Base-by-base conservation (phyloP, 2,888 invertebrate genomes). In the Drosophila mercatorum region DNA sequence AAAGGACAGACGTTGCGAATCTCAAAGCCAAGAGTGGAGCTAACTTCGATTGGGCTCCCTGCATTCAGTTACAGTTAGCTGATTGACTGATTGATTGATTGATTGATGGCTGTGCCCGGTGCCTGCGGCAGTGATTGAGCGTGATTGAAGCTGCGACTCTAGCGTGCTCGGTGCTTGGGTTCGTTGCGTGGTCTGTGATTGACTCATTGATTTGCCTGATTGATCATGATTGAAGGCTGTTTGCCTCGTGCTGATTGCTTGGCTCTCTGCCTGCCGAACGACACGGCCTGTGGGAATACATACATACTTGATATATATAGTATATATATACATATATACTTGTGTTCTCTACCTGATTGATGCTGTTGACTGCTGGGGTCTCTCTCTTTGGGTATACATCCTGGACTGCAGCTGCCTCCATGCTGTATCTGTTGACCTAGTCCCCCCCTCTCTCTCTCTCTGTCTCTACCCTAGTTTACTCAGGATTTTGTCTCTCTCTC, bases 231-330 rank as follows among this genome's bases (percentile, higher is more conserved):
- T 31, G 28, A 26, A 28, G 14, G 14, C 14, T 14, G 22, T 14
- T 17, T 17, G 6, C n/a, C 17, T 17, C 34, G 3, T 17, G 34
- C 6, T 52, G 4, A 3, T 53, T 53, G 52, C 7, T 53, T 53
- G 52, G 38, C 52, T 53, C 38, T 53, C 2, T 5, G 52, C 52
- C 51, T 51, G 51, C 51, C 51, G 51, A 51, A 12, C 51, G 51
- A 51, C 51, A 51, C 51, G 51, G 51, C 51, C 51, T 51, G 51
- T 12, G 22, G 12, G 7, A 51, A 51, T 17, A 31, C 3, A 11
- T 49, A 11, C 10, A n/a, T 26, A 31, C 31, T 28, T 28, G 28
- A 28, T 22, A 22, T 22, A 31, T 5, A 7, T 49, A 3, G 17
- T n/a, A 34, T 10, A 1, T 49, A 0, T 5, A n/a, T 7, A 34